Evolutionary conservation across 2,888 invertebrate species (phyloP), one percentile per base, ranked within the genome.

Genomic region (Elgonia sp.): DNA sequence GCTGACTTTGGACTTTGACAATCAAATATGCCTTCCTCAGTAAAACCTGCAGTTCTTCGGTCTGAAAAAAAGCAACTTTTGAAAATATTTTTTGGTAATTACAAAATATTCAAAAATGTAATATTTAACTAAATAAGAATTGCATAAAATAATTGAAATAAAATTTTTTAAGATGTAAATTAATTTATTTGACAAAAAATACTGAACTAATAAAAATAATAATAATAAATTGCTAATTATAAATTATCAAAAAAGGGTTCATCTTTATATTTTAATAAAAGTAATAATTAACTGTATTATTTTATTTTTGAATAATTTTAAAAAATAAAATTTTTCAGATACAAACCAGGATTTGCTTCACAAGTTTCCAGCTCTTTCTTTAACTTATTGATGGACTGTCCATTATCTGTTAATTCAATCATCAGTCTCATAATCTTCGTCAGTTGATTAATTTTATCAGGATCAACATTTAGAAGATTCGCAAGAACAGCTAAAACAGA

Each of bases 1-100:
- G 94, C 94, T 4, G 93, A 93, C 77, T 93, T 90, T 0, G 92
- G 89, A 73, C 91, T 94, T 2, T 79, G 85, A 80, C 93, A 93
- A 20, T 93, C 92, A 12, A 94, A 87, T 62, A 90, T 90, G 5
- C 92, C 92, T 5, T 91, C 89, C 18, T 94, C 92, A 5, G 94
- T 94, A 75, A 94, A 94, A n/a, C 94, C 94, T 12, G 94, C 94
- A 6, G 93, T 94, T 91, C 94, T 93, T 20, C 89, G 90, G 82
- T 94, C 94, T 94, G 60, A 42, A 65, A 82, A 57, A 42, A 18
- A 50, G n/a, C 7, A 46, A 46, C 2, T 46, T 14, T 46, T 5
- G 7, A 46, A 46, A 14, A 14, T 46, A 14, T 46, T 46, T n/a
- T 46, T 10, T 5, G 14, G 46, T 46, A 46, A 46, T 14, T 46